Base-by-base conservation (phyloP, 64 coral and sea anemone genomes). In the Trachythela sp. region DNA sequence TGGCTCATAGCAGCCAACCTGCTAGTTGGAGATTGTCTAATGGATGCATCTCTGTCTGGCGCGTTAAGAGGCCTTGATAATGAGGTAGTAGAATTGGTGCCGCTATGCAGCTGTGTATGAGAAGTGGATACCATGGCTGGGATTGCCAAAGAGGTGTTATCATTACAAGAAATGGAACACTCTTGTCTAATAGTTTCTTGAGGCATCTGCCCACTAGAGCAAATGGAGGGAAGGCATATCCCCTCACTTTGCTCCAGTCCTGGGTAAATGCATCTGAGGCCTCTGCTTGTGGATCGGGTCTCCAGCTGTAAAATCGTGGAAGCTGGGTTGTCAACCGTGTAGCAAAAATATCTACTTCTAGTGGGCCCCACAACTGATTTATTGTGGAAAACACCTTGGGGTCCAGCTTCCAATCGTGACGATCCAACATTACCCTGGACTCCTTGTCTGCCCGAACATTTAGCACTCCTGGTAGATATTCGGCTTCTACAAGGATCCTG, bases 201-300 rank as follows among this genome's bases (percentile, higher is more conserved):
- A 68, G 59, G 59, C 20, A n/a, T 22, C 59, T 22, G 20, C 20
- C 20, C 3, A 68, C 30, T 14, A 68, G 59, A 31, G 20, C 30
- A 31, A 68, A 68, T 31, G 18, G 59, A 31, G 59, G 59, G 40
- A 87, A 87, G 27, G 54, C 52, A 40, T 87, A 87, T 4, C 51
- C 86, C 13, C 8, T 64, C 33, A 56, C 6, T 8, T 60, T 20
- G 24, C 26, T 6, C 86, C 54, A 87, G 52, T 87, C 54, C 18
- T 56, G 37, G 10, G 20, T 2, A 27, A 14, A 39, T 27, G 29
- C 60, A 39, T 13, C 31, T 15, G 13, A 11, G 24, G 31, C 31
- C 33, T 10, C 17, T 32, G 86, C 52, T 67, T 59, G 52, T 4
- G 59, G 59, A 14, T 68, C 59, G 20, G 59, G 59, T n/a, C 30